Evolutionary conservation across 2,888 invertebrate genomes (phyloP).

Genomic region (Trichopoda pennipes): DNA sequence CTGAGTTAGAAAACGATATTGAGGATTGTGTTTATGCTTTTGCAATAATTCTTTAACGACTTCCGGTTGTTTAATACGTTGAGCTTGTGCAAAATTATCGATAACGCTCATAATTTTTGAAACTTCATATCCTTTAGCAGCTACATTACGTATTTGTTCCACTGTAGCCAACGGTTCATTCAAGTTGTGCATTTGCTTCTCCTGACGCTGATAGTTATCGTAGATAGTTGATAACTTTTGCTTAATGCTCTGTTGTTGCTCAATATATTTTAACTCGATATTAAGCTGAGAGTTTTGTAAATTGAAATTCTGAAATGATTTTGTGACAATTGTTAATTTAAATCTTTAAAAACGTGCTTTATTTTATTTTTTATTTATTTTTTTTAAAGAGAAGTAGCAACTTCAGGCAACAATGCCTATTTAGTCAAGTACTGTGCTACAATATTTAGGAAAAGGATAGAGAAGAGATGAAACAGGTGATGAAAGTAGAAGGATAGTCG

Average conservation of each 20-base stretch:
- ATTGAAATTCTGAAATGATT: constrained; percentile 84
- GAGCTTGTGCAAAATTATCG: constrained; percentile 82
- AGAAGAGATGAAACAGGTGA: too few relatives aligned
- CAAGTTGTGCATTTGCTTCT: constrained; percentile 56
- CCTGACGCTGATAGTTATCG: constrained; percentile 76
- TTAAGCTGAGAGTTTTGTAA: constrained; percentile 85
- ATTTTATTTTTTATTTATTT: too few relatives aligned
- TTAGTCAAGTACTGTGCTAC: too few relatives aligned
- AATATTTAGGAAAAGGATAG: too few relatives aligned
- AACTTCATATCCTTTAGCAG: constrained; percentile 83
- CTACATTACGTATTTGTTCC: constrained; percentile 82
- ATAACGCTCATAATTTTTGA: constrained; percentile 84
- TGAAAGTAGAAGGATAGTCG: too few relatives aligned
- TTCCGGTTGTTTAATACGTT: constrained; percentile 73
- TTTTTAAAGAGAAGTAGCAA: too few relatives aligned
- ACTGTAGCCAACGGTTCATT: constrained; percentile 74
- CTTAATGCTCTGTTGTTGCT: constrained; percentile 82
- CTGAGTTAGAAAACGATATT: constrained; percentile 76
- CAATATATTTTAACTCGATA: constrained; percentile 86
- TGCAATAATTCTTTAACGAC: constrained; percentile 74
- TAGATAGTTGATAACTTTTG: constrained; percentile 77
- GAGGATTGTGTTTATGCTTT: constrained; percentile 73
- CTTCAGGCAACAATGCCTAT: too few relatives aligned
- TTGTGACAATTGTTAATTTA: background rate
- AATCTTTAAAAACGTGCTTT: too few relatives aligned